These are phyloP conservation scores for Phanerotoma sp. DNA, from an alignment of 2,888 invertebrate genomes.

Conservation along the genomic window DNA sequence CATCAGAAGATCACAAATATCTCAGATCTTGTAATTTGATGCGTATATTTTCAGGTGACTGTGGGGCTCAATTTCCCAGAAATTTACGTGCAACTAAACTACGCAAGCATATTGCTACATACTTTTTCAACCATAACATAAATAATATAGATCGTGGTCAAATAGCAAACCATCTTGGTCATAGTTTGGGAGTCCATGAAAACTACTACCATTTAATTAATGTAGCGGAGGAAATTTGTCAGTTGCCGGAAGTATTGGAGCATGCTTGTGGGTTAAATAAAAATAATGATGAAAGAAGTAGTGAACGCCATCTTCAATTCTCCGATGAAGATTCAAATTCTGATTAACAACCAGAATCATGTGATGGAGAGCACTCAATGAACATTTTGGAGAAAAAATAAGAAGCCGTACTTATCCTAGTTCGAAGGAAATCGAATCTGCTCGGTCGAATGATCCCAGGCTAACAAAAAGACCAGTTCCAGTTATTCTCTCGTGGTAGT, in stretches of 20 bases:
- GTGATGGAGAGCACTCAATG: not conserved
- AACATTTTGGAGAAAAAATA: not conserved
- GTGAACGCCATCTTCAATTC: too few relatives aligned
- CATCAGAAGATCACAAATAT: conserved; percentile 19
- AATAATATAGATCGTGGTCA: not conserved
- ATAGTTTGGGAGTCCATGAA: not conserved
- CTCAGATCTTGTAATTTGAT: conserved; percentile 27
- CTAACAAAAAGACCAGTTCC: not conserved
- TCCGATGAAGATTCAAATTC: not conserved
- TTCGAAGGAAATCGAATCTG: not conserved
- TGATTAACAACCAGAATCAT: not conserved
- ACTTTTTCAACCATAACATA: not conserved
- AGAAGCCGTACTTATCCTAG: not conserved
- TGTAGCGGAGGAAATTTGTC: too few relatives aligned
- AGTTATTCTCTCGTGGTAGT: not conserved
- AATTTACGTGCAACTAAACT: conserved; percentile 29
- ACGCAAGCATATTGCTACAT: conserved; percentile 33
- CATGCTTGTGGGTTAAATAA: not conserved
- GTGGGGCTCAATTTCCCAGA: conserved; percentile 28
- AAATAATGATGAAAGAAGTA: not conserved
- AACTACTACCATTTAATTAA: not conserved
- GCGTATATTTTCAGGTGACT: conserved; percentile 19
- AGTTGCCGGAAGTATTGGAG: not conserved
- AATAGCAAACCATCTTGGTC: not conserved
- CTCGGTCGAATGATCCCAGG: not conserved